A percentile compares a stretch with the other conserved stretches of the same genome.
phyloP scores from a whole-genome alignment of 2,888 invertebrate genomes.

The Caenorhabditis sp. region DNA sequence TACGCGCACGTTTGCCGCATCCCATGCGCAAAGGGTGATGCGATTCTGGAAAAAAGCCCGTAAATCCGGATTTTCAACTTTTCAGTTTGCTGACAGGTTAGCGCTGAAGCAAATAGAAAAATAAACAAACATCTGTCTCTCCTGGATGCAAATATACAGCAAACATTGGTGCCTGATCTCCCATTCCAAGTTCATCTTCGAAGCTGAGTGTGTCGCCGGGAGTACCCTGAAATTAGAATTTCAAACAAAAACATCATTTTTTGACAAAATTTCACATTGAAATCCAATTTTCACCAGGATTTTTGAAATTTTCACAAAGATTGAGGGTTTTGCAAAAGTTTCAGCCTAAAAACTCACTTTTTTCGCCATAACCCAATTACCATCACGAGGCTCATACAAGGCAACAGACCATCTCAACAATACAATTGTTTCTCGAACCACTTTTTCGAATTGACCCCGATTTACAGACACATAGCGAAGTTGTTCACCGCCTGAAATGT shows the following conservation, averaged over 20 bases:
- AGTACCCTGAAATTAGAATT: slow-evolving; percentile 35
- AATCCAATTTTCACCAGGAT: no score
- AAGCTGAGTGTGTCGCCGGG: slow-evolving; percentile 58
- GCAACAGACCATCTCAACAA: slow-evolving; percentile 54
- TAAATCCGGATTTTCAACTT: no score
- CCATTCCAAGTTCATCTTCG: slow-evolving; percentile 56
- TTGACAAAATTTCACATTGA: background rate
- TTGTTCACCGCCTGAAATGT: slow-evolving; percentile 30
- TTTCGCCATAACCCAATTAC: slow-evolving; percentile 49
- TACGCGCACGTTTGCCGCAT: slow-evolving; percentile 51
- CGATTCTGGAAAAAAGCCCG: slow-evolving; percentile 53
- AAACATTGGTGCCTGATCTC: slow-evolving; percentile 49
- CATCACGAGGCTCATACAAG: slow-evolving; percentile 45
- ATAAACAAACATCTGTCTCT: slow-evolving; percentile 44
- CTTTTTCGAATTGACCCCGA: slow-evolving; percentile 52
- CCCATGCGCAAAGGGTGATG: slow-evolving; percentile 51
- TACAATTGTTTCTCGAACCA: slow-evolving; percentile 49
- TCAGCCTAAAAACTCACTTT: slow-evolving; percentile 1
- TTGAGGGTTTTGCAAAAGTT: no score
- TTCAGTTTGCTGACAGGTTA: no score
- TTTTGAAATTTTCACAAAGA: no score
- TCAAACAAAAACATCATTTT: background rate
- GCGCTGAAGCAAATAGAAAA: no score
- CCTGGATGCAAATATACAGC: slow-evolving; percentile 44
- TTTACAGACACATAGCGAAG: slow-evolving; percentile 52